phyloP scores from a whole-genome alignment of 2,797 vertebrate genomes.

The Rhinophrynus dorsalis region DNA sequence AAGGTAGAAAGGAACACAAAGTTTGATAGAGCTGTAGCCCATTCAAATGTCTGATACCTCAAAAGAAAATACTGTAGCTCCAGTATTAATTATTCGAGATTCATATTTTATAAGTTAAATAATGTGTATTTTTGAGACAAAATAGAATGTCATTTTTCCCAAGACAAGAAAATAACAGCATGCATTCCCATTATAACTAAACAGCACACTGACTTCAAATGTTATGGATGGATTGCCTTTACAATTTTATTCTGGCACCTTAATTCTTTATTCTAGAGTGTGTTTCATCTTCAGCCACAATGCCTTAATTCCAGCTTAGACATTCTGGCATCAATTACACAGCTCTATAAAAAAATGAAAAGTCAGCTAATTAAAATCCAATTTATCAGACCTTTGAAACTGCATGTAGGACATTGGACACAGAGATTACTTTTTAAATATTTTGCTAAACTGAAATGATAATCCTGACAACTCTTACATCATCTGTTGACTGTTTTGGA shows the following conservation, averaged over 20 bases:
- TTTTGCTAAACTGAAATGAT: background rate
- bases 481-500: background rate
- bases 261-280: slow-evolving; percentile 57
- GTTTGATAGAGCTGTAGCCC: slow-evolving; percentile 57
- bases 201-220: slow-evolving; percentile 54
- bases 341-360: slow-evolving; percentile 45
- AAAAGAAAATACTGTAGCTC: slow-evolving; percentile 62
- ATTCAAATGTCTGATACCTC: slow-evolving; percentile 57
- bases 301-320: slow-evolving; percentile 42
- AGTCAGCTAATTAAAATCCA: slow-evolving; percentile 39
- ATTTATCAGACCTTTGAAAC: slow-evolving; percentile 28
- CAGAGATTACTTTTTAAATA: background rate
- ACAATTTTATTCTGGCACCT: slow-evolving; percentile 60
- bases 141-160: slow-evolving; percentile 73
- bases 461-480: background rate
- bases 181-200: slow-evolving; percentile 65
- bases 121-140: slow-evolving; percentile 76
- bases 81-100: slow-evolving; percentile 74
- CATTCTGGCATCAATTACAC: slow-evolving; percentile 51
- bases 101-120: slow-evolving; percentile 80
- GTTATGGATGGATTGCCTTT: slow-evolving; percentile 57
- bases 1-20: slow-evolving; percentile 57
- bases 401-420: background rate
- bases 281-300: slow-evolving; percentile 52
- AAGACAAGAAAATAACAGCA: slow-evolving; percentile 61